Evolutionary conservation across 2,888 invertebrate genomes (phyloP), one percentile per base, ranked within the genome.

Genomic region (Latrodectus elegans): DNA sequence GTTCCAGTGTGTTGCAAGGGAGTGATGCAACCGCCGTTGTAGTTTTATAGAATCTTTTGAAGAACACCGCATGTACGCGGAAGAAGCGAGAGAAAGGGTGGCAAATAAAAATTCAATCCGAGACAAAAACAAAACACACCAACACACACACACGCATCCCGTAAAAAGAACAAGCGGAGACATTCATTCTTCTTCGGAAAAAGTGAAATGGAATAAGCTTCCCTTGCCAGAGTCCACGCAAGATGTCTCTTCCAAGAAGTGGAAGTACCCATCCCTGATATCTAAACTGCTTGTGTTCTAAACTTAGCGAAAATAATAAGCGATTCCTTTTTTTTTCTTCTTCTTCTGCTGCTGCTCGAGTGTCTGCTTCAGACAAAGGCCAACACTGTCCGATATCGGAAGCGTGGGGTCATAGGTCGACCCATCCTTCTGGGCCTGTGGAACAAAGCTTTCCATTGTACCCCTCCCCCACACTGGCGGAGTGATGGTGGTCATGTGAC

Each of bases 281-380:
- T 67, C 82, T 49, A 68, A 78, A 81, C 81, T 71, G 81, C 73
- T 53, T 74, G 74, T 38, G 38, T 81, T 81, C 86, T 86, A 86
- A 86, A 86, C 81, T 81, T 86, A 86, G 86, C 38, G 76, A 81
- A 77, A 86, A 86, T 86, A 86, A 86, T 86, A 86, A 86, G 81
- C 81, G 53, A 77, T 26, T 52, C 55, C 53, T 73, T 81, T 52
- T 81, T 81, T 74, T 75, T 73, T 52, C 65, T 75, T 60, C 11
- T n/a, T 53, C 52, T 64, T 49, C 52, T 49, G 53, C 52, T 65
- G 67, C 65, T 81, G 73, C 73, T 81, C 65, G 73, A 77, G 53
- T 67, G 38, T 22, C 70, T 55, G 49, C 64, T 12, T 8, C 49
- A 72, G n/a, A 86, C 86, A 86, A 86, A 86, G 86, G 71, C 72